phyloP scores from a whole-genome alignment of 2,888 invertebrate species.

The Agrochola litura region DNA sequence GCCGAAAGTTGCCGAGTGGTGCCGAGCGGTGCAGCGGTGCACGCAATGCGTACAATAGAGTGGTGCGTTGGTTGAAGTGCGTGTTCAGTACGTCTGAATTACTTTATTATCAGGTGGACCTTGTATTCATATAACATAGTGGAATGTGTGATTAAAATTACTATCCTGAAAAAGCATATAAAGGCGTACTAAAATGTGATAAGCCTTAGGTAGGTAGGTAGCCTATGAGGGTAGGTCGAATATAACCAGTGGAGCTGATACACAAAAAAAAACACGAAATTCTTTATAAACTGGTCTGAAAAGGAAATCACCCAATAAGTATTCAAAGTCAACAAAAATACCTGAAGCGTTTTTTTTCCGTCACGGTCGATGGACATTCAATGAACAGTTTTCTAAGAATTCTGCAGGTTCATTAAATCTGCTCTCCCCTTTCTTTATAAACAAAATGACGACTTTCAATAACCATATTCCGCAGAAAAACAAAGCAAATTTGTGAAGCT shows the following conservation, averaged over 20 bases:
- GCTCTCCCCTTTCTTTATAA: not conserved
- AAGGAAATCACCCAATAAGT: not conserved
- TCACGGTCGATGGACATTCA: not conserved
- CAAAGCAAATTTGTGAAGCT: conserved; percentile 46
- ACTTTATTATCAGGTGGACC: not conserved
- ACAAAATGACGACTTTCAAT: conserved; percentile 18
- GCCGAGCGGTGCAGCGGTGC: conserved; percentile 28
- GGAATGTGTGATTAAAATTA: not conserved
- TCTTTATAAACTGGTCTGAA: not conserved
- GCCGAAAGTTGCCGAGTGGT: conserved; percentile 21
- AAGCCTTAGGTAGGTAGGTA: not conserved
- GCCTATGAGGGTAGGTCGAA: not conserved
- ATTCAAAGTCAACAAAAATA: not conserved
- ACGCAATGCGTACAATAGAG: conserved; percentile 24
- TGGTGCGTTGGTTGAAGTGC: conserved; percentile 15
- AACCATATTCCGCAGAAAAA: conserved; percentile 14
- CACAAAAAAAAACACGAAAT: not conserved
- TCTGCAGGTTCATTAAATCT: not conserved
- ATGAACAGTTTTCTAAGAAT: conserved; percentile 2
- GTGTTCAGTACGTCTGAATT: conserved; percentile 26
- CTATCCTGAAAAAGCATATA: not conserved
- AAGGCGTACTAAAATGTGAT: not conserved
- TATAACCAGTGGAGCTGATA: not conserved
- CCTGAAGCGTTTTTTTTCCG: not conserved
- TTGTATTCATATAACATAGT: not conserved